A percentile compares a stretch with the other conserved stretches of the same genome.
These are phyloP conservation scores for Eufriesea mexicana DNA, from an alignment of 1,140 invertebrate genomes.

Conservation along the genomic window DNA sequence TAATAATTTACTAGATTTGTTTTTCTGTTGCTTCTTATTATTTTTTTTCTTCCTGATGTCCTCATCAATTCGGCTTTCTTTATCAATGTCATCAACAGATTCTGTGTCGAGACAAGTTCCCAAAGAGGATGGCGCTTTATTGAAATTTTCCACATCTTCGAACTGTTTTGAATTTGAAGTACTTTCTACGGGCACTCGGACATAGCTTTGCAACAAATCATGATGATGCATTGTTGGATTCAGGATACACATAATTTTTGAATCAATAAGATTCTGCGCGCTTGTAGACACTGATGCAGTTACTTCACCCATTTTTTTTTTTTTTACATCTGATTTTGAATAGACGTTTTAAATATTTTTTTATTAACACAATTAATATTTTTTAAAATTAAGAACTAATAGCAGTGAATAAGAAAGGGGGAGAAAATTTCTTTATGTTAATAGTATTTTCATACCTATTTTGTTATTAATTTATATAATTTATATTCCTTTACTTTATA, in stretches of 20 bases:
- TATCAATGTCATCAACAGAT: constrained; percentile 20
- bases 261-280: constrained; percentile 45
- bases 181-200: constrained; percentile 84
- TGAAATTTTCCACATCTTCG: constrained; percentile 12
- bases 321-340: background rate
- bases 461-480: background rate
- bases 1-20: background rate
- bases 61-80: background rate
- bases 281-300: background rate
- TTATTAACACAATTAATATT: no score
- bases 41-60: background rate
- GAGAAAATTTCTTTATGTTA: no score
- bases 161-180: constrained; percentile 51
- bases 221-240: constrained; percentile 84
- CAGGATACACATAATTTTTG: constrained; percentile 74
- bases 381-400: no score
- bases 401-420: background rate
- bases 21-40: constrained; percentile 19
- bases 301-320: background rate
- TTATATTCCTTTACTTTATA: background rate
- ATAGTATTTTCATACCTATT: no score
- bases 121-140: constrained; percentile 10
- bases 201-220: constrained; percentile 89
- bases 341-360: background rate
- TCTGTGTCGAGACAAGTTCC: background rate